Conservation (phyloP, 2,113 vertebrate genomes). For the Hippocampus mohnikei region DNA sequence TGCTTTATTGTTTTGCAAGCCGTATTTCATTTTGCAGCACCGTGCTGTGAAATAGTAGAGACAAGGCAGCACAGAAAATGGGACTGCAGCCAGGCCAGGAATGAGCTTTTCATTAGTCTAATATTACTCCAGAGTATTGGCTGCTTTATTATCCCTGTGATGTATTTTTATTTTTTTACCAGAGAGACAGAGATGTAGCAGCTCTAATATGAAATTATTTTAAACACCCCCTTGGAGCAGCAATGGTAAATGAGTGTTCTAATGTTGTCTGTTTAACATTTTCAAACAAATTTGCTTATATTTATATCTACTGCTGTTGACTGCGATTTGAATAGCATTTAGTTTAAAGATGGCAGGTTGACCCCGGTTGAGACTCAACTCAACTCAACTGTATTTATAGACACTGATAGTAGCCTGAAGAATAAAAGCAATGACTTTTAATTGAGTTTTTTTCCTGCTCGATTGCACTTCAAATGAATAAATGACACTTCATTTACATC, state of each 20-base stretch:
- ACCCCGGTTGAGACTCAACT: background rate
- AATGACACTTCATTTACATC: background rate
- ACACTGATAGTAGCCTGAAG: slow-evolving; percentile 12
- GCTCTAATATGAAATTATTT: slow-evolving; percentile 49
- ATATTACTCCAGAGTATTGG: slow-evolving; percentile 65
- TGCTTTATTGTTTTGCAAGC: slow-evolving; percentile 53
- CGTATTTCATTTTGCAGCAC: slow-evolving; percentile 49
- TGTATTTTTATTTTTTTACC: slow-evolving; percentile 24
- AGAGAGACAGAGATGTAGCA: slow-evolving; percentile 28
- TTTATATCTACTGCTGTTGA: background rate
- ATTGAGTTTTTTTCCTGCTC: slow-evolving; percentile 23
- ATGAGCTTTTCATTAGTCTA: slow-evolving; percentile 69
- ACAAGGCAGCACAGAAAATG: slow-evolving; percentile 33
- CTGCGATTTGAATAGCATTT: slow-evolving; percentile 23
- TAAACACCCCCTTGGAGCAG: slow-evolving; percentile 34
- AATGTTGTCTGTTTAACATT: background rate
- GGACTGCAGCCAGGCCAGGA: slow-evolving; percentile 53
- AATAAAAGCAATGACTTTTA: slow-evolving; percentile 35
- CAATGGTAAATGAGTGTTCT: slow-evolving; percentile 27
- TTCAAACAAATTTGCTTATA: slow-evolving; percentile 11
- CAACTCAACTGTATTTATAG: too few relatives aligned
- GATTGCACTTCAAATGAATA: background rate
- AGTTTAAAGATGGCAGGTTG: slow-evolving; percentile 14
- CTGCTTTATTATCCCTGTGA: slow-evolving; percentile 45
- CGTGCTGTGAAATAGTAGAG: slow-evolving; percentile 37